phyloP scores from a whole-genome alignment of 2,113 vertebrate species.

The Gobius niger region DNA sequence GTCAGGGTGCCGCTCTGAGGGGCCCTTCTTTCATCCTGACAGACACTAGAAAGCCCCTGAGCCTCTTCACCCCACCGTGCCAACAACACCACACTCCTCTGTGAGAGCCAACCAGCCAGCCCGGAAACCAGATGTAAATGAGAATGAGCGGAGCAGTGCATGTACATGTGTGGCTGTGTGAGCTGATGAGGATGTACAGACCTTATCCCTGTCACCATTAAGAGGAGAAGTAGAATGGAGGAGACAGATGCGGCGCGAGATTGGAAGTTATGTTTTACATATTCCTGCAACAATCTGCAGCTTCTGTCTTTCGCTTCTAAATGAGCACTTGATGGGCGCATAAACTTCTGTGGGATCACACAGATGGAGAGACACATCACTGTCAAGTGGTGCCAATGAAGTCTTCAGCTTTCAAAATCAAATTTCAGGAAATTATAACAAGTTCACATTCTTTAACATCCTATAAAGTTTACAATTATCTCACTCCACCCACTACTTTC shows the following conservation, averaged over 20 bases:
- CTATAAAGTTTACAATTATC: not conserved
- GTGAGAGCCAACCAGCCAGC: slow-evolving; percentile 58
- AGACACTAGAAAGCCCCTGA: slow-evolving; percentile 77
- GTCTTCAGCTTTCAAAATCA: slow-evolving; percentile 9
- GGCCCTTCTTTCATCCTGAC: slow-evolving; percentile 88
- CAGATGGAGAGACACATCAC: slow-evolving; percentile 30
- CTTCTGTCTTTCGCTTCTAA: slow-evolving; percentile 34
- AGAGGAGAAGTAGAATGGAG: slow-evolving; percentile 34
- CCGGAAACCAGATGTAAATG: slow-evolving; percentile 88
- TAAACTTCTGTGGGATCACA: slow-evolving; percentile 24
- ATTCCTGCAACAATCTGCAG: slow-evolving; percentile 44
- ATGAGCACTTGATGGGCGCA: slow-evolving; percentile 33
- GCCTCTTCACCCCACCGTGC: slow-evolving; percentile 43
- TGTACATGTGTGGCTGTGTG: slow-evolving; percentile 19
- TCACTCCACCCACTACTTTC: slow-evolving; percentile 1
- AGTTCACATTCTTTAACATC: slow-evolving; percentile 8
- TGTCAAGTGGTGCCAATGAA: slow-evolving; percentile 35
- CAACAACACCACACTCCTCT: slow-evolving; percentile 49
- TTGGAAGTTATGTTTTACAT: slow-evolving; percentile 50
- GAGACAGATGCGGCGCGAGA: slow-evolving; percentile 34
- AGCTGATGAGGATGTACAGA: slow-evolving; percentile 37
- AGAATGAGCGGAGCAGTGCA: slow-evolving; percentile 39
- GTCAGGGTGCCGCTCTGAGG: slow-evolving; percentile 87
- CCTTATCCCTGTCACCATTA: slow-evolving; percentile 49
- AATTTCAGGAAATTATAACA: slow-evolving; percentile 1